These are phyloP conservation scores for Rhynchophorus ferrugineus DNA, from an alignment of 1,140 invertebrate genomes.

Conservation along the genomic window DNA sequence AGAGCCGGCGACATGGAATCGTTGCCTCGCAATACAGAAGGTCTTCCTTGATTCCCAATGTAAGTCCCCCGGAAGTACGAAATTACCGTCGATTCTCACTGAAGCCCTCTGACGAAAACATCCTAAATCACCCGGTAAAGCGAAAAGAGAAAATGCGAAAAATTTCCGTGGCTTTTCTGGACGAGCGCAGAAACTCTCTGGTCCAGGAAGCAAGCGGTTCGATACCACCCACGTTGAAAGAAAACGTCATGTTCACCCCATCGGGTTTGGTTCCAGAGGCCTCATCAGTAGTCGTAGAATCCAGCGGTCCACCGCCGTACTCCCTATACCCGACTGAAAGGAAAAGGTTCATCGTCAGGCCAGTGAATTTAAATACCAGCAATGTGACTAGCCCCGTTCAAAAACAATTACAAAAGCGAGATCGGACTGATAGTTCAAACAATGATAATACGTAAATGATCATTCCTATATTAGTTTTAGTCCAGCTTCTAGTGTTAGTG, in stretches of 20 bases:
- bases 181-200: slow-evolving; percentile 11
- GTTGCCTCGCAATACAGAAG: slow-evolving; percentile 13
- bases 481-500: too few relatives aligned
- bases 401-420: slow-evolving; percentile 26
- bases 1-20: slow-evolving; percentile 11
- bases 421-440: slow-evolving; percentile 16
- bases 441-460: slow-evolving; percentile 1
- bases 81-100: slow-evolving; percentile 42
- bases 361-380: slow-evolving; percentile 10
- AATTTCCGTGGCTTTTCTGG: slow-evolving; percentile 10
- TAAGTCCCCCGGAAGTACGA: not conserved
- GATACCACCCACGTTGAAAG: slow-evolving; percentile 15
- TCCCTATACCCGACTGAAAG: not conserved
- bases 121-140: slow-evolving; percentile 9
- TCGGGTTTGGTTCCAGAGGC: too few relatives aligned
- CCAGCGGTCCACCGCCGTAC: slow-evolving; percentile 4
- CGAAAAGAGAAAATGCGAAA: slow-evolving; percentile 15
- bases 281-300: not conserved
- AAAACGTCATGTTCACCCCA: slow-evolving; percentile 2
- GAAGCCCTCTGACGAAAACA: slow-evolving; percentile 38
- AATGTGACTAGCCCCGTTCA: slow-evolving; percentile 21
- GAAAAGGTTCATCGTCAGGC: slow-evolving; percentile 11
- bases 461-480: too few relatives aligned
- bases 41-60: slow-evolving; percentile 19
- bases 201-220: not conserved